Percentiles rank a stretch among this genome's conserved stretches.
Conservation (phyloP, 2,113 vertebrate genomes). For the Melanotaenia duboulayi region DNA sequence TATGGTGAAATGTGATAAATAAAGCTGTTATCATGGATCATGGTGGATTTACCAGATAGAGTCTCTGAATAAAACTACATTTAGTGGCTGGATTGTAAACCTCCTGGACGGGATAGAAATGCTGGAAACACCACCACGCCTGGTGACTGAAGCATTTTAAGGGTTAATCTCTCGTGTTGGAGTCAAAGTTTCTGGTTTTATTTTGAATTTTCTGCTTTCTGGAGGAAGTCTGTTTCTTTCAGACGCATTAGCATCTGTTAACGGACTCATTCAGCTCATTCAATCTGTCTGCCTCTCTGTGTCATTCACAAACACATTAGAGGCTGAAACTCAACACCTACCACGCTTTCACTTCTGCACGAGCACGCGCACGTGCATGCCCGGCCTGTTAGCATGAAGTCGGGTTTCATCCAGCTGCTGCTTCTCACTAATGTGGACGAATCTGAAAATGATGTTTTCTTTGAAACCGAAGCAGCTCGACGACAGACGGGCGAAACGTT, state of each 20-base stretch:
- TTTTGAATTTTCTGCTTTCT: not conserved
- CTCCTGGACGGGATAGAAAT: too few relatives aligned
- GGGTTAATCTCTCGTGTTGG: too few relatives aligned
- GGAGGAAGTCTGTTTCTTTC: conserved; percentile 12
- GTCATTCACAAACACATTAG: conserved; percentile 52
- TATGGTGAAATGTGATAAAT: too few relatives aligned
- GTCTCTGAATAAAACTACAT: too few relatives aligned
- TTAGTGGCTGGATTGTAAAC: too few relatives aligned
- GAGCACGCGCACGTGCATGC: not conserved
- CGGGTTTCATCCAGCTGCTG: conserved; percentile 68
- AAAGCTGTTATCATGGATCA: too few relatives aligned
- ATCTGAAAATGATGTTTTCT: conserved; percentile 3
- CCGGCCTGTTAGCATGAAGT: conserved; percentile 27
- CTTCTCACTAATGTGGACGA: too few relatives aligned
- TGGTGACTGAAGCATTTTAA: too few relatives aligned
- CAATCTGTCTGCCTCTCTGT: conserved; percentile 61
- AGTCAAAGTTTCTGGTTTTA: too few relatives aligned
- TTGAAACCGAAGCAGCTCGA: not conserved
- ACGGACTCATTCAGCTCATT: conserved; percentile 61
- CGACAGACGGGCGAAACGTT: not conserved
- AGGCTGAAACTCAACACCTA: conserved; percentile 48
- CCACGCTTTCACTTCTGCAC: conserved; percentile 26
- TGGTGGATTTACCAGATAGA: too few relatives aligned
- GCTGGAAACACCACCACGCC: too few relatives aligned
- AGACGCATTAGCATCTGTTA: conserved; percentile 59